Conservation (phyloP, 2,113 vertebrate genomes). For the Pelobates fuscus region DNA sequence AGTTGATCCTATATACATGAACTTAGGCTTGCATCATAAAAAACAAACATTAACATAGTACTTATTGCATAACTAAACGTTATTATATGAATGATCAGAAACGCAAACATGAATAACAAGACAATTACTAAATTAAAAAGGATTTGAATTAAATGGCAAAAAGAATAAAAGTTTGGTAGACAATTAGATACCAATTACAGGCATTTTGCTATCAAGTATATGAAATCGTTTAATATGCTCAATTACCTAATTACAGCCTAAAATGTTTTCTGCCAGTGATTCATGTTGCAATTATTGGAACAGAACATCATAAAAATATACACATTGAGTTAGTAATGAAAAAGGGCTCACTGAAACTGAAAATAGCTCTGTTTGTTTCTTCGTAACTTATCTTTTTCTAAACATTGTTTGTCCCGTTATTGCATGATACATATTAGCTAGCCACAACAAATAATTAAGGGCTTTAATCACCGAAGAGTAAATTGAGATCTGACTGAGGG, state of each 20-base stretch:
- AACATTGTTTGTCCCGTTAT: no score
- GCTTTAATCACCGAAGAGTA: no score
- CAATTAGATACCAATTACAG: constrained; percentile 44
- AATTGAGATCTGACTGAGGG: no score
- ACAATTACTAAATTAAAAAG: constrained; percentile 35
- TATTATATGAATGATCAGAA: constrained; percentile 16
- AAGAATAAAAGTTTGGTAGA: constrained; percentile 35
- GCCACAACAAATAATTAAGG: no score
- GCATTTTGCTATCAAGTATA: constrained; percentile 38
- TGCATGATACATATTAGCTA: no score
- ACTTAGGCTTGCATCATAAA: background rate
- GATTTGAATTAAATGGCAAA: constrained; percentile 18
- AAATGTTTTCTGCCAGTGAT: constrained; percentile 45
- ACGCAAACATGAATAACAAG: constrained; percentile 7
- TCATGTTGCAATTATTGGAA: constrained; percentile 40
- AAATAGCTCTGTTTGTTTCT: constrained; percentile 4
- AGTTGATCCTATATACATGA: no score
- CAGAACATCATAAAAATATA: constrained; percentile 18
- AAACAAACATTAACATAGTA: background rate
- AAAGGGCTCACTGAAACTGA: background rate
- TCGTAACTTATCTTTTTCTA: no score
- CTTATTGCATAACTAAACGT: constrained; percentile 11
- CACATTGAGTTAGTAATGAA: constrained; percentile 13
- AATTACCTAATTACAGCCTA: constrained; percentile 48
- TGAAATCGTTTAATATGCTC: constrained; percentile 41